Evolutionary conservation across 1,140 invertebrate genomes (phyloP).

Genomic region (Drosophila sp.): DNA sequence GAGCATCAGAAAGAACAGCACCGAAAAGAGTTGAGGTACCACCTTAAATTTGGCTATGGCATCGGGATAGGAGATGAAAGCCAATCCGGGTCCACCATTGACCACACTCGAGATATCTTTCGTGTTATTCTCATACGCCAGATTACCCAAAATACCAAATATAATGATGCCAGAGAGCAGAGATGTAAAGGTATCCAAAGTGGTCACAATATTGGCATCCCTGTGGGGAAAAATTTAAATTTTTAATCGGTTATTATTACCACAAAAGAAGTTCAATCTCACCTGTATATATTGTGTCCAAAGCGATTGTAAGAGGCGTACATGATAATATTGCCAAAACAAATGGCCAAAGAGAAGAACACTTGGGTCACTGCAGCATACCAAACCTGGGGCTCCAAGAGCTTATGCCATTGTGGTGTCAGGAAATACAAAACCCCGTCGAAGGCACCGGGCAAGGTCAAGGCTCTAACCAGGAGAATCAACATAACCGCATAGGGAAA

Average conservation of each 20-base stretch:
- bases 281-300: conserved; percentile 89
- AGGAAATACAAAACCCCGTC: conserved; percentile 91
- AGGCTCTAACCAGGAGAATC: conserved; percentile 88
- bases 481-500: conserved; percentile 93
- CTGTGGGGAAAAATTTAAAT: conserved; percentile 77
- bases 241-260: conserved; percentile 83
- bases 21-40: conserved; percentile 92
- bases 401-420: conserved; percentile 88
- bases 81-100: conserved; percentile 86
- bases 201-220: conserved; percentile 91
- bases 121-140: conserved; percentile 87
- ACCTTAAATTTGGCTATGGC: conserved; percentile 92
- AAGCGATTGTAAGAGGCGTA: conserved; percentile 94
- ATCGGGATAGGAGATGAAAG: conserved; percentile 93
- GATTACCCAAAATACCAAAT: conserved; percentile 92
- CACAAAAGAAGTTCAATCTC: conserved; percentile 84
- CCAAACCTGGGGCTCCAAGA: conserved; percentile 89
- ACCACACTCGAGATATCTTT: conserved; percentile 84
- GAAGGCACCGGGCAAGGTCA: conserved; percentile 90
- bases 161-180: conserved; percentile 93
- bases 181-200: conserved; percentile 91
- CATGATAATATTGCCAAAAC: conserved; percentile 92
- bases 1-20: conserved; percentile 95
- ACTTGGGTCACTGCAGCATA: conserved; percentile 89
- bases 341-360: conserved; percentile 88